These are phyloP conservation scores for Cataglyphis altisquamis DNA, from an alignment of 2,888 invertebrate genomes.

Conservation along the genomic window DNA sequence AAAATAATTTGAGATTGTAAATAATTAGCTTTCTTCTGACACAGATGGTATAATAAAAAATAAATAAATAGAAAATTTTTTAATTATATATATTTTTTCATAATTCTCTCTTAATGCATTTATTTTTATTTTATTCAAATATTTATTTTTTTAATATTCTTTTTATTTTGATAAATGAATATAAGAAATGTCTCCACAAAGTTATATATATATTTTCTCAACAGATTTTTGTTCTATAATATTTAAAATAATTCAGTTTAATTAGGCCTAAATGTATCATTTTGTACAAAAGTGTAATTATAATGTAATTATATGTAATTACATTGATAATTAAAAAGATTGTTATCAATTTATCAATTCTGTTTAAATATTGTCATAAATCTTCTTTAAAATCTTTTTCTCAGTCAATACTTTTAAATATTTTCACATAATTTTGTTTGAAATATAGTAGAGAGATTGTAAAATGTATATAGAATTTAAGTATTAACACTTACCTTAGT, in stretches of 20 bases:
- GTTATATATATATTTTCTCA: background rate
- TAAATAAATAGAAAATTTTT: background rate
- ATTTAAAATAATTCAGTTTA: background rate
- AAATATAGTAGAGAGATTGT: background rate
- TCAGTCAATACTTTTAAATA: background rate
- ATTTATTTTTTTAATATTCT: background rate
- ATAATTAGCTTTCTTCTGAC: background rate
- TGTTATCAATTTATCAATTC: background rate
- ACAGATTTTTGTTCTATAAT: background rate
- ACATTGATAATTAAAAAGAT: background rate
- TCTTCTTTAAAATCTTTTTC: background rate
- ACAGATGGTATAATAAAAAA: background rate
- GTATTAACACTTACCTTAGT: slow-evolving; percentile 14
- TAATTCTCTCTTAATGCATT: background rate
- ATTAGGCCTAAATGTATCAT: background rate
- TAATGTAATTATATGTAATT: background rate
- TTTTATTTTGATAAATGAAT: background rate
- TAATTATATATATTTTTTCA: slow-evolving; percentile 20
- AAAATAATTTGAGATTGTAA: background rate
- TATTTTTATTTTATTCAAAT: background rate
- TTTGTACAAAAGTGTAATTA: background rate
- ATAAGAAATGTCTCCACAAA: background rate
- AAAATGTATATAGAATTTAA: background rate
- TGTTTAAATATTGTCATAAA: background rate
- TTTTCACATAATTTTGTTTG: background rate